Percentiles rank a stretch among this genome's conserved stretches.
phyloP scores from a whole-genome alignment of 1,140 invertebrate genomes.

The Prorops nasuta region DNA sequence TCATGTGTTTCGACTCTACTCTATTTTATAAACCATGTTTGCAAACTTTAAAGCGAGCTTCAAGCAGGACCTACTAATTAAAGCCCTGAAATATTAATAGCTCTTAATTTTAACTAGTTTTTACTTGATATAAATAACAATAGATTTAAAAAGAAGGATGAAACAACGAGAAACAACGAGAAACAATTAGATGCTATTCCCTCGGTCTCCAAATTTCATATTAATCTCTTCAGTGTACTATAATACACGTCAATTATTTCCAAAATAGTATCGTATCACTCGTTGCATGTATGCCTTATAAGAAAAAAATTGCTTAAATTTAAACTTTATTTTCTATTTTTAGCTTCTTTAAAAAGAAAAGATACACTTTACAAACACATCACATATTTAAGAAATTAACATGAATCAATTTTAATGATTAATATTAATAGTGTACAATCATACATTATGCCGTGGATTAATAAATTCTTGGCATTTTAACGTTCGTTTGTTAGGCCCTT shows the following conservation, averaged over 20 bases:
- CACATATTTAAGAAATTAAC: slow-evolving; percentile 55
- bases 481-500: slow-evolving; percentile 27
- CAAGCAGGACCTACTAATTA: no score
- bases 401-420: slow-evolving; percentile 56
- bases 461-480: slow-evolving; percentile 33
- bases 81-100: slow-evolving; percentile 12
- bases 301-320: slow-evolving; percentile 45
- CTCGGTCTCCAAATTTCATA: no score
- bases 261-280: no score
- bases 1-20: slow-evolving; percentile 16
- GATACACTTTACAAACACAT: slow-evolving; percentile 53
- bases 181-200: no score
- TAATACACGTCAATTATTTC: no score
- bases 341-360: slow-evolving; percentile 49
- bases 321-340: slow-evolving; percentile 52
- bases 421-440: slow-evolving; percentile 58
- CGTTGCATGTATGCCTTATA: no score
- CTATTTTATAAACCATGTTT: no score
- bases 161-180: no score
- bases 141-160: no score
- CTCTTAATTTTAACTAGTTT: slow-evolving; percentile 9
- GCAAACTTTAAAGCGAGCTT: no score
- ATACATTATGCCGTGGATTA: slow-evolving; percentile 45
- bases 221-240: no score
- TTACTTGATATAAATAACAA: no score